Evolutionary conservation across 1,140 invertebrate genomes (phyloP).

Genomic region (Achatina immaculata): DNA sequence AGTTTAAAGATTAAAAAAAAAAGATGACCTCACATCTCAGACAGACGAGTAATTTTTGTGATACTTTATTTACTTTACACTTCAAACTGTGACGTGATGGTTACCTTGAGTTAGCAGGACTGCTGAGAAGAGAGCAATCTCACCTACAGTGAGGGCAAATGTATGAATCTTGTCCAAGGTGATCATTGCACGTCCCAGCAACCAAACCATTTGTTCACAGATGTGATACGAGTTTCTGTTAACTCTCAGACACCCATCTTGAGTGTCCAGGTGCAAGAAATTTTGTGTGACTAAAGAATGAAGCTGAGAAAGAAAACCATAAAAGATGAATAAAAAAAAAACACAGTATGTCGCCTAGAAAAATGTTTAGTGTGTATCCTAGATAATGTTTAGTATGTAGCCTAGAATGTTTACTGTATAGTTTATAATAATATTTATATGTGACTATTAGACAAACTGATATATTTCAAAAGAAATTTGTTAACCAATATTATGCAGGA

Average conservation of each 20-base stretch:
- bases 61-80: no score
- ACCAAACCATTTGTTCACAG: conserved; percentile 29
- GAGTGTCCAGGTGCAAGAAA: conserved; percentile 15
- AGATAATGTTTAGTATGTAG: no score
- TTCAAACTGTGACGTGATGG: no score
- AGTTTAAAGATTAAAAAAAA: no score
- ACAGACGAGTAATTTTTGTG: no score
- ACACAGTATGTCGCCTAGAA: conserved; percentile 4
- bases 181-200: conserved; percentile 24
- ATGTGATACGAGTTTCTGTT: conserved; percentile 26
- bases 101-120: conserved; percentile 32
- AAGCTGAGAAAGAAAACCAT: conserved; percentile 21
- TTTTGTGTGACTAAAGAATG: conserved; percentile 4
- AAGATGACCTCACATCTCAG: no score
- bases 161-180: conserved; percentile 21
- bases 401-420: no score
- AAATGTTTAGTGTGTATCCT: not conserved
- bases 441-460: no score
- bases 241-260: not conserved
- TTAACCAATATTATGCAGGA: no score
- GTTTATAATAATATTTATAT: no score
- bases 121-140: conserved; percentile 26
- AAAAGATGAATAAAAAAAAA: not conserved
- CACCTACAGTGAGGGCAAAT: conserved; percentile 23
- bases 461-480: no score